phyloP scores from a whole-genome alignment of 2,888 invertebrate genomes.

The Polydesmus complanatus region DNA sequence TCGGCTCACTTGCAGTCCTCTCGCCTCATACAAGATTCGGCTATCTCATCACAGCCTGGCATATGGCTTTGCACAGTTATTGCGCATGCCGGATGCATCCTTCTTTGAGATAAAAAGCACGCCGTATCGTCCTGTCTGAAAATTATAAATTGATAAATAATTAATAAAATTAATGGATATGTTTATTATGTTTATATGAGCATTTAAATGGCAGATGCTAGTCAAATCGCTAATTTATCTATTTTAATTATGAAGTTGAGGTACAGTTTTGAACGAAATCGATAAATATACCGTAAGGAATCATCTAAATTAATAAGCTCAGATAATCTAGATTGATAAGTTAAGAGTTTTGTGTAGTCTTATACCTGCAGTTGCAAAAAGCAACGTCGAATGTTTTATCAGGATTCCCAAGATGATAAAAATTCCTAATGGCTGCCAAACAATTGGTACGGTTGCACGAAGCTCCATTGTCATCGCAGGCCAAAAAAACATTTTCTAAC shows the following conservation, averaged over 20 bases:
- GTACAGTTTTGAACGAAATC: not conserved
- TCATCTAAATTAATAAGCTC: no score
- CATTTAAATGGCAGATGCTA: no score
- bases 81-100: constrained; percentile 76
- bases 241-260: no score
- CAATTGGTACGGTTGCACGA: constrained; percentile 17
- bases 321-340: no score
- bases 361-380: constrained; percentile 19
- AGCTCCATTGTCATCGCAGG: constrained; percentile 15
- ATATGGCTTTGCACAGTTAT: constrained; percentile 58
- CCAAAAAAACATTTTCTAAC: constrained; percentile 14
- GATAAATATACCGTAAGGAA: not conserved
- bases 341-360: not conserved
- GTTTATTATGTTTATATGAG: not conserved
- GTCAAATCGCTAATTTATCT: no score
- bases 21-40: constrained; percentile 59
- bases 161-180: not conserved
- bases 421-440: constrained; percentile 15
- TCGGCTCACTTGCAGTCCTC: constrained; percentile 68
- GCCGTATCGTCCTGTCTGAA: constrained; percentile 54
- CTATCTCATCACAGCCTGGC: constrained; percentile 74
- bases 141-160: not conserved
- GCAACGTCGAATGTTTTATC: constrained; percentile 14
- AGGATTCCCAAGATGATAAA: constrained; percentile 17
- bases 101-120: constrained; percentile 77